phyloP scores from a whole-genome alignment of 2,797 vertebrate species.

The Hippocampus kuda region DNA sequence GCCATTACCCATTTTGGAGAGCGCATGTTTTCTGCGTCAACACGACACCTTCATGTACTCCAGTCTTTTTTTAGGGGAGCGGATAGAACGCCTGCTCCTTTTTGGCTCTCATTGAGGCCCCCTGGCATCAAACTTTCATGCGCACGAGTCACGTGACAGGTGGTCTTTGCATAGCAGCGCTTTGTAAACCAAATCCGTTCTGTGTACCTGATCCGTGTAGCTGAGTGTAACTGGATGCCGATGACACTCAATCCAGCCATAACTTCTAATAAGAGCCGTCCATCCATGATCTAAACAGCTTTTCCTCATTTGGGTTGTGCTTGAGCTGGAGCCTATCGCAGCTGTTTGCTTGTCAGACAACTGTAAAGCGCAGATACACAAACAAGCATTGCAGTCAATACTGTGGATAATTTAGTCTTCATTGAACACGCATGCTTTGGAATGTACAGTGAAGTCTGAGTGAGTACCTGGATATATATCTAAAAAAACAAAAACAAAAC shows the following conservation, averaged over 20 bases:
- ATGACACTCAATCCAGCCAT: background rate
- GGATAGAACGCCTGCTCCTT: background rate
- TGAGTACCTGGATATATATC: no score
- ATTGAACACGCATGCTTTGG: no score
- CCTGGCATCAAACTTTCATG: constrained; percentile 1
- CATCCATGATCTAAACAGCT: background rate
- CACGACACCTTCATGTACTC: constrained; percentile 14
- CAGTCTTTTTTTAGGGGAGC: background rate
- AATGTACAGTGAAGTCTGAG: no score
- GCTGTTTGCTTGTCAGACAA: no score
- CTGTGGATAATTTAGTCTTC: no score
- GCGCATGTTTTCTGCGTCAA: constrained; percentile 48
- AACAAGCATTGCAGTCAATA: no score
- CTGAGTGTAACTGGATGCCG: background rate
- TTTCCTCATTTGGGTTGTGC: background rate
- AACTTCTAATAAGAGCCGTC: background rate
- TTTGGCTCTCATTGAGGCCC: background rate
- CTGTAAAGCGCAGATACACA: no score
- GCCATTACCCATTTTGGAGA: constrained; percentile 8
- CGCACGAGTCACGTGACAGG: background rate
- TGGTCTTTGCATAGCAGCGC: background rate
- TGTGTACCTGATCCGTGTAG: background rate
- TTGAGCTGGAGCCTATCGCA: no score
- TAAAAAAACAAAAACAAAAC: no score
- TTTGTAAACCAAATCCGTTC: constrained; percentile 3